phyloP scores from a whole-genome alignment of 2,888 invertebrate genomes.

The Catocala fraxini region DNA sequence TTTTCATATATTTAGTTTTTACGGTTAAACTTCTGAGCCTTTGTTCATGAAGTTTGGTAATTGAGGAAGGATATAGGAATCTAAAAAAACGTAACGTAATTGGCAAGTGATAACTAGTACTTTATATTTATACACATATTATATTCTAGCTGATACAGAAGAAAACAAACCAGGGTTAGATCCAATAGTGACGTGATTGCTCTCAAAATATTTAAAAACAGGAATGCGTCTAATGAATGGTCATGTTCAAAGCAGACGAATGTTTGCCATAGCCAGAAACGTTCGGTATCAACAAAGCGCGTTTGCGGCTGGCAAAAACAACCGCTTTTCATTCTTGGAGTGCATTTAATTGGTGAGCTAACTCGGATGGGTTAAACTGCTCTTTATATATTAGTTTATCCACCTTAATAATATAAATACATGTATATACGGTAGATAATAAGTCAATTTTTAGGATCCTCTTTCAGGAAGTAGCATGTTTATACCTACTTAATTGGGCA shows the following conservation, averaged over 20 bases:
- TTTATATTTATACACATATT: too few species aligned
- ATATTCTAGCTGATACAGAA: neutral
- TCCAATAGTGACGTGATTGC: conserved; percentile 47
- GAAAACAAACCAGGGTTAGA: conserved; percentile 22
- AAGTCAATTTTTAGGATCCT: too few species aligned
- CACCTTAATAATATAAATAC: neutral
- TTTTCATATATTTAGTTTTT: too few species aligned
- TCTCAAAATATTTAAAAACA: conserved; percentile 61
- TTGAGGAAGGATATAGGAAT: too few species aligned
- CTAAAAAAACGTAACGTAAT: too few species aligned
- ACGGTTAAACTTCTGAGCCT: too few species aligned
- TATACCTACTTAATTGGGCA: too few species aligned
- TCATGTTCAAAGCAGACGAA: conserved; percentile 66
- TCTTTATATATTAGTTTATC: conserved; percentile 25
- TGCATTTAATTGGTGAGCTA: conserved; percentile 73
- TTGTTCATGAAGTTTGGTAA: too few species aligned
- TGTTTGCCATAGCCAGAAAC: conserved; percentile 71
- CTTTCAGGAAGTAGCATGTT: too few species aligned
- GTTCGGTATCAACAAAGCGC: conserved; percentile 76
- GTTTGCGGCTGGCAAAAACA: conserved; percentile 70
- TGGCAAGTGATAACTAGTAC: too few species aligned
- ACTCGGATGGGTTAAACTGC: conserved; percentile 48
- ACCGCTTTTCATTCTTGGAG: conserved; percentile 67
- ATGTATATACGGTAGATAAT: too few species aligned
- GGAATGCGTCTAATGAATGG: conserved; percentile 69